Evolutionary conservation across 2,888 invertebrate genomes (phyloP).

Genomic region (Microctonus hyperodae): DNA sequence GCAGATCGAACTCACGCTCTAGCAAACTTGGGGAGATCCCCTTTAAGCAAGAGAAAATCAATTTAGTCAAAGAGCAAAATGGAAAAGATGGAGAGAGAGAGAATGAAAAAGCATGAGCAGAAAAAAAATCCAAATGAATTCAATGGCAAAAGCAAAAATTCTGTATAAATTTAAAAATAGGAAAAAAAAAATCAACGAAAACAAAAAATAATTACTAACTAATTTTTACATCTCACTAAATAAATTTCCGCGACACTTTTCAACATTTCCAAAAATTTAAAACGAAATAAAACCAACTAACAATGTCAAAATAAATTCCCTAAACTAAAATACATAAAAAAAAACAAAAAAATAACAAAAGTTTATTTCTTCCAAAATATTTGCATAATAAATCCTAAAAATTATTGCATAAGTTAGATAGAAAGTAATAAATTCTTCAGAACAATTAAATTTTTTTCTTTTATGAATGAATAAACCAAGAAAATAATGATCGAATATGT

Average conservation of each 20-base stretch:
- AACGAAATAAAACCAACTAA: too few species aligned
- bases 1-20: conserved; percentile 25
- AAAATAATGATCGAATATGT: conserved; percentile 2
- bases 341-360: too few species aligned
- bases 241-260: too few species aligned
- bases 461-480: conserved; percentile 9
- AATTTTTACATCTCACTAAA: too few species aligned
- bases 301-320: too few species aligned
- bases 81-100: conserved; percentile 28
- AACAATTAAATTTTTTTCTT: not conserved
- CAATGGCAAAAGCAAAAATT: conserved; percentile 29
- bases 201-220: not conserved
- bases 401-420: too few species aligned
- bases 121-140: conserved; percentile 38
- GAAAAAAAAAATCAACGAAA: not conserved
- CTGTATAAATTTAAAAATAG: not conserved
- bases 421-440: not conserved
- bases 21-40: conserved; percentile 44
- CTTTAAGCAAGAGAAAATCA: conserved; percentile 54
- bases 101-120: conserved; percentile 29
- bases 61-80: conserved; percentile 48
- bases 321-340: too few species aligned
- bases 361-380: too few species aligned
- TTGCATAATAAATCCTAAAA: too few species aligned
- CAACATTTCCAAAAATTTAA: too few species aligned